phyloP scores from a whole-genome alignment of 1,140 invertebrate species.

The Thalassaphorura encarpata region DNA sequence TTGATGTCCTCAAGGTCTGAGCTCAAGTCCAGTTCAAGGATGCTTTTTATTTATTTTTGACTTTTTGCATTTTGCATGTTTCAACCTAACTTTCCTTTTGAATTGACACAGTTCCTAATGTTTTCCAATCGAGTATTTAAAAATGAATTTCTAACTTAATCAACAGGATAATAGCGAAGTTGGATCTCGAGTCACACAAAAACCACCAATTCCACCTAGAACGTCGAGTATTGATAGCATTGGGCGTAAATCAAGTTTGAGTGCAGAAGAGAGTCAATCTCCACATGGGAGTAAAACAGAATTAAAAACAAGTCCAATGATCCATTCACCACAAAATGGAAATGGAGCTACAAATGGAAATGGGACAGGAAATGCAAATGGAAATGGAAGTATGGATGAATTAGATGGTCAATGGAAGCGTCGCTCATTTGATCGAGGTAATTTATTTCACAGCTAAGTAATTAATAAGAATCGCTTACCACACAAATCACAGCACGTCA shows the following conservation, averaged over 20 bases:
- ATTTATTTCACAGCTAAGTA: neutral
- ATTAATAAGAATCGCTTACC: no score
- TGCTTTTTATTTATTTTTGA: neutral
- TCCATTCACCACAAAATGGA: neutral
- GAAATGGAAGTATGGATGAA: conserved; percentile 13
- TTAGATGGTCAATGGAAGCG: conserved; percentile 15
- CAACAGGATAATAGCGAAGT: neutral
- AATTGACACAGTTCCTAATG: neutral
- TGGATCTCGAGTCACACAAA: conserved; percentile 13
- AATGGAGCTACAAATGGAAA: conserved; percentile 3
- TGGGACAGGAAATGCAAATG: conserved; percentile 15
- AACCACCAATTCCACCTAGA: conserved; percentile 31
- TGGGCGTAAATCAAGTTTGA: neutral
- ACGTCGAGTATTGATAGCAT: conserved; percentile 20
- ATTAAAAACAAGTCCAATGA: conserved; percentile 2
- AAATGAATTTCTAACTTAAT: neutral
- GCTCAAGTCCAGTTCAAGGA: no score
- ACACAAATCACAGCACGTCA: no score
- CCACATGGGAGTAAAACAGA: neutral
- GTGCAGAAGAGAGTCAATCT: conserved; percentile 5
- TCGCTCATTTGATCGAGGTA: conserved; percentile 22
- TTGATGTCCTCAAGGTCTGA: conserved; percentile 26
- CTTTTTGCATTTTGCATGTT: conserved; percentile 5
- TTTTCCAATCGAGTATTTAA: conserved; percentile 2
- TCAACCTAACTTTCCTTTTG: neutral